Evolutionary conservation across 2,888 invertebrate genomes (phyloP).

Genomic region (Hyposoter dolosus): DNA sequence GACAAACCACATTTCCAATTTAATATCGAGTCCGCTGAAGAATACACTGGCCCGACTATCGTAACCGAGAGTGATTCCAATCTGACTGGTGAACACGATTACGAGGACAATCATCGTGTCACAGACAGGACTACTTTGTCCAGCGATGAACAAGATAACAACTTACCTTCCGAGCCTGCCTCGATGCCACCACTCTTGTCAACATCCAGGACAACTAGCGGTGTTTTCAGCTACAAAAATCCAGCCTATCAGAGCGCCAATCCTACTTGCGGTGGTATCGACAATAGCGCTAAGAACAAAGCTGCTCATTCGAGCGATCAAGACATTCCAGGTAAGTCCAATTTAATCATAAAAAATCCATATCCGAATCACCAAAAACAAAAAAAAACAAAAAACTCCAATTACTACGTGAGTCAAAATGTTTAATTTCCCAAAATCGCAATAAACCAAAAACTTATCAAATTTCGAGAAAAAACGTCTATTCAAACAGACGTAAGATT

Average conservation of each 20-base stretch:
- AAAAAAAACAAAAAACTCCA: no score
- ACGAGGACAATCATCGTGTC: constrained; percentile 83
- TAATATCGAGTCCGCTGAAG: constrained; percentile 76
- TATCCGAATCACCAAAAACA: no score
- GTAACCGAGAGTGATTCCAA: constrained; percentile 85
- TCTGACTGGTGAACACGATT: constrained; percentile 84
- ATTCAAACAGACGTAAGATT: background rate
- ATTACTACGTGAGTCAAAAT: background rate
- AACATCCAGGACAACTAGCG: constrained; percentile 80
- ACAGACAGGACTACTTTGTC: constrained; percentile 81
- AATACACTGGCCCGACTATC: constrained; percentile 86
- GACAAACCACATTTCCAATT: constrained; percentile 90
- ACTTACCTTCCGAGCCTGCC: constrained; percentile 86
- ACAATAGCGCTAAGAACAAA: constrained; percentile 69
- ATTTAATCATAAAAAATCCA: background rate
- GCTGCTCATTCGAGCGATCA: constrained; percentile 84
- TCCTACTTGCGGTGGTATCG: constrained; percentile 83
- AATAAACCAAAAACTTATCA: background rate
- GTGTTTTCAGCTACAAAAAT: constrained; percentile 89
- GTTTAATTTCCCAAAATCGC: background rate
- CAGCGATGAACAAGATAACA: constrained; percentile 82
- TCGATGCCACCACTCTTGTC: constrained; percentile 86
- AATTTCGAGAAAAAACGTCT: background rate
- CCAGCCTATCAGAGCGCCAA: constrained; percentile 92
- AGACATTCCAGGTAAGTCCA: constrained; percentile 83